Evolutionary conservation across 2,888 invertebrate genomes (phyloP).

Genomic region (Lymantria monacha): DNA sequence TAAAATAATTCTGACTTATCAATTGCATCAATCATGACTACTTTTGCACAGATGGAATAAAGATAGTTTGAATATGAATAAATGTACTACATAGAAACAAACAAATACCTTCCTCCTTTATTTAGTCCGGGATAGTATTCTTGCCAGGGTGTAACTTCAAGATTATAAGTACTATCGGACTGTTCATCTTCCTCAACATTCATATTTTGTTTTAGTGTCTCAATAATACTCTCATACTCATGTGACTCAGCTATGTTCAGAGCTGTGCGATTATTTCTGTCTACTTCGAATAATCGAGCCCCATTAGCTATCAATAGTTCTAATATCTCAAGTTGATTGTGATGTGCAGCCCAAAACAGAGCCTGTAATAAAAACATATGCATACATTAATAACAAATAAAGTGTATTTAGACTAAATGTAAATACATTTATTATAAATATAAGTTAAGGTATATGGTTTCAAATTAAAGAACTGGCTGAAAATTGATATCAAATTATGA

Average conservation of each 20-base stretch:
- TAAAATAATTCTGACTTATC: too few species aligned
- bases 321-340: constrained; percentile 78
- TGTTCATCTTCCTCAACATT: constrained; percentile 39
- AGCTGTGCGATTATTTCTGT: constrained; percentile 73
- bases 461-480: too few species aligned
- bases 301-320: constrained; percentile 77
- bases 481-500: too few species aligned
- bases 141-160: constrained; percentile 61
- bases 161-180: constrained; percentile 29
- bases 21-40: too few species aligned
- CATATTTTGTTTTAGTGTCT: constrained; percentile 64
- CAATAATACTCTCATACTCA: constrained; percentile 70
- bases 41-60: too few species aligned
- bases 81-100: not conserved
- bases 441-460: too few species aligned
- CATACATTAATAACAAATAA: too few species aligned
- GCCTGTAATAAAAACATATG: constrained; percentile 66
- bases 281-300: constrained; percentile 74
- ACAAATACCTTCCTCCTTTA: constrained; percentile 50
- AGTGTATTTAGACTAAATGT: too few species aligned
- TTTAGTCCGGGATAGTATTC: constrained; percentile 77
- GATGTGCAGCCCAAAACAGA: constrained; percentile 83
- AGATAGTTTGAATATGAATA: not conserved
- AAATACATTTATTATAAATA: too few species aligned
- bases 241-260: constrained; percentile 79